A percentile compares a stretch with the other conserved stretches of the same genome.
Conservation (phyloP, 2,888 invertebrate species). For the Idaea straminata region DNA sequence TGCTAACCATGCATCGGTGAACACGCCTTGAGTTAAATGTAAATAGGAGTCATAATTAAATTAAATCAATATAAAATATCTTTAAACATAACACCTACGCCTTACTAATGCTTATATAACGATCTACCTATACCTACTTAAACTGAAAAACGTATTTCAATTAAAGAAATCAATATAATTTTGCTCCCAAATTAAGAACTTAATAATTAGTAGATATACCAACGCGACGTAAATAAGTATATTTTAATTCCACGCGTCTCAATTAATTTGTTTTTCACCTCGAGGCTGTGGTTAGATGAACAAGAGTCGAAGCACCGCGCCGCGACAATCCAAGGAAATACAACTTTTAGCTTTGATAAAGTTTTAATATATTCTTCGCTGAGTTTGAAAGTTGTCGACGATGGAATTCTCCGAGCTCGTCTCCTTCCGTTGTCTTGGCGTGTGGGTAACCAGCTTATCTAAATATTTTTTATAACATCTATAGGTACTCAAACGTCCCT, state of each 20-base stretch:
- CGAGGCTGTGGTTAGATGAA: conserved; percentile 21
- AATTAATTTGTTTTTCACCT: conserved; percentile 49
- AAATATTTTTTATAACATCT: background rate
- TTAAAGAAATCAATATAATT: conserved; percentile 2
- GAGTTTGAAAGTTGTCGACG: conserved; percentile 64
- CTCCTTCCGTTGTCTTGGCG: conserved; percentile 8
- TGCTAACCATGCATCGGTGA: no score
- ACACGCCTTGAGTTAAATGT: no score
- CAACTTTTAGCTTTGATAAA: conserved; percentile 76
- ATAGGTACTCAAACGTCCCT: background rate
- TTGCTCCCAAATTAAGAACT: background rate
- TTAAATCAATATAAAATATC: no score
- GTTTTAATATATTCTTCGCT: conserved; percentile 79
- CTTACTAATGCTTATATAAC: background rate
- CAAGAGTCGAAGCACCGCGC: conserved; percentile 21
- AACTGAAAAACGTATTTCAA: background rate
- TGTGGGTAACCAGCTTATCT: background rate
- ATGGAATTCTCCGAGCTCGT: conserved; percentile 48
- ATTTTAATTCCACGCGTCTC: conserved; percentile 34
- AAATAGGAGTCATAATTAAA: no score
- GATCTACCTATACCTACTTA: background rate
- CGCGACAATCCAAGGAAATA: conserved; percentile 53
- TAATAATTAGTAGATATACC: conserved; percentile 12
- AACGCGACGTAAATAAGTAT: conserved; percentile 11
- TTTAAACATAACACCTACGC: no score